Base-by-base conservation (phyloP, 2,797 vertebrate genomes). In the Petrocephalus schoutedeni region DNA sequence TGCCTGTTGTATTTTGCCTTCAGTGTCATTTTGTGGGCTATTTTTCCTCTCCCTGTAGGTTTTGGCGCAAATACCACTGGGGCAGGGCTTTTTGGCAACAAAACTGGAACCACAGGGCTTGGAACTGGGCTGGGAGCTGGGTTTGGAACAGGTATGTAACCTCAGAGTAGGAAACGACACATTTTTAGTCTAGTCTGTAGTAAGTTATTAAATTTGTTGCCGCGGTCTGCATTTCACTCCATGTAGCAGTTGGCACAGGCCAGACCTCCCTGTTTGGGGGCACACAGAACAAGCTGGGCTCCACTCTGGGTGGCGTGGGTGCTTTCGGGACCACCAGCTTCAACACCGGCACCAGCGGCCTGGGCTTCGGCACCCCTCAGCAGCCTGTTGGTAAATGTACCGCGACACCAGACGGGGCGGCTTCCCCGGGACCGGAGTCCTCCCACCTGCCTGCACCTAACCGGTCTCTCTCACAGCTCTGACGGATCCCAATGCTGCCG, bases 321-420 rank as follows among this genome's bases (percentile, higher is more conserved):
- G 90, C 96, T 0, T 99, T 99, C 0, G 98, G 97, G 28, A 67
- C 94, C 0, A 88, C 95, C 0, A 96, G 95, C 5, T 99, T 99
- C 93, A 98, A 95, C 92, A 95, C 95, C 0, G 95, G 97, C 9
- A 90, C 96, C 1, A 94, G 93, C 1, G 91, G 94, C 0, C 92
- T 98, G 90, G 97, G 97, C 80, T 99, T 99, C 0, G 97, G 97
- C 28, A 95, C 96, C 0, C 93, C 97, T 0, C 98, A 98, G 92
- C 97, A 97, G n/a, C 96, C 97, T n/a, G 94, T 99, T 0, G 97
- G 98, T 99, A 91, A 96, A 97, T 94, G 45, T 0, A 21, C 14
- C n/a, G 9, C 16, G 16, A 2, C 54, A 10, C 21, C 21, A 9
- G 23, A 41, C 1, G 36, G 16, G 16, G 49, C 8, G 41, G 7